Conservation (phyloP, 2,797 vertebrate species). For the Anableps anableps region DNA sequence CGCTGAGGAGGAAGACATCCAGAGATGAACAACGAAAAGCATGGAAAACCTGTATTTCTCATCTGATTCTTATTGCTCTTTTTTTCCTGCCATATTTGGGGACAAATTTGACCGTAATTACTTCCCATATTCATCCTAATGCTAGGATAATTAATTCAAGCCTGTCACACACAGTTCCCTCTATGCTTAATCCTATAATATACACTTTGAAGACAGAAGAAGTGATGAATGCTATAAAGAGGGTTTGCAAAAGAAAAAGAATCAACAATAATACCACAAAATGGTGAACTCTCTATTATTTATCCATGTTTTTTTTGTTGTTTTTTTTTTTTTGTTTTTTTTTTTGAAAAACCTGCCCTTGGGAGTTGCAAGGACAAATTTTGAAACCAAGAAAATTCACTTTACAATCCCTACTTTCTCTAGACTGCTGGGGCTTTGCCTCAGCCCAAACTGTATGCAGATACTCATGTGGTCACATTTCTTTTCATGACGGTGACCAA, state of each 20-base stretch:
- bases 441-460: too few relatives aligned
- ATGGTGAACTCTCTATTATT: not conserved
- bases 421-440: too few relatives aligned
- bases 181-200: constrained; percentile 68
- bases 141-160: constrained; percentile 55
- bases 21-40: constrained; percentile 53
- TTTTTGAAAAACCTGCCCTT: too few relatives aligned
- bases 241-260: constrained; percentile 2
- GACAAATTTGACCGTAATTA: constrained; percentile 25
- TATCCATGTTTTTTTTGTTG: too few relatives aligned
- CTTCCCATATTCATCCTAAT: constrained; percentile 36
- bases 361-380: too few relatives aligned
- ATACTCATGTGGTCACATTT: too few relatives aligned
- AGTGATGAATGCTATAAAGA: constrained; percentile 54
- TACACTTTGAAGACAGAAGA: constrained; percentile 74
- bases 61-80: constrained; percentile 65
- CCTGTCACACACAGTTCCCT: constrained; percentile 54
- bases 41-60: constrained; percentile 65
- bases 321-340: too few relatives aligned
- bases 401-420: too few relatives aligned
- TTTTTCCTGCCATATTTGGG: constrained; percentile 57
- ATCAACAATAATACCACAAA: not conserved
- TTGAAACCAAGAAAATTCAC: too few relatives aligned
- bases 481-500: too few relatives aligned
- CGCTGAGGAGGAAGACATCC: constrained; percentile 55